phyloP scores from a whole-genome alignment of 2,113 vertebrate genomes.

The Anarrhichthys ocellatus region DNA sequence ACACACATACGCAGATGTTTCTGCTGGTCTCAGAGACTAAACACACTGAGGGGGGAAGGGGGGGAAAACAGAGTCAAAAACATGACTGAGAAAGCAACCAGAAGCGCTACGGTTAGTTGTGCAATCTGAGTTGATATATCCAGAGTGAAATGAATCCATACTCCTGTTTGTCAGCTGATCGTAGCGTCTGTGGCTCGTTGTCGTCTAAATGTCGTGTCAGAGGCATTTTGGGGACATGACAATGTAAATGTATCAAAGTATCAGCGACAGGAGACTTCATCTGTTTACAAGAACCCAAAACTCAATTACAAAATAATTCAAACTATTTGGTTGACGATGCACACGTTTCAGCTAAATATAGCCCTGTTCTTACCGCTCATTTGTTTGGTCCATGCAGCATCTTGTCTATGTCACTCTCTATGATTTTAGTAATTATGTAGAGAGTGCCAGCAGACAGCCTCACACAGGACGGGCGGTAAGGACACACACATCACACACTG shows the following conservation, averaged over 20 bases:
- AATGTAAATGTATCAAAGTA: background rate
- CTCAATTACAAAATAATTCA: background rate
- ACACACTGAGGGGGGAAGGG: constrained; percentile 48
- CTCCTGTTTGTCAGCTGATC: background rate
- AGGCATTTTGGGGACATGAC: background rate
- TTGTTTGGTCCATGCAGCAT: background rate
- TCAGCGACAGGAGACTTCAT: background rate
- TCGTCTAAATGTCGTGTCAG: background rate
- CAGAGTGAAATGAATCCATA: background rate
- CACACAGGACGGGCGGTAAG: too few relatives aligned
- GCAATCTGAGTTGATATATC: background rate
- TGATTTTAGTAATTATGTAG: too few relatives aligned
- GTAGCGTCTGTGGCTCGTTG: background rate
- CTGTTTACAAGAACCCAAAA: background rate
- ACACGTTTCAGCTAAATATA: background rate
- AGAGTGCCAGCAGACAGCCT: too few relatives aligned
- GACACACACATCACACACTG: too few relatives aligned
- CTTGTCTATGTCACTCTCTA: too few relatives aligned
- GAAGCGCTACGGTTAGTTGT: background rate
- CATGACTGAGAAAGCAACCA: constrained; percentile 35
- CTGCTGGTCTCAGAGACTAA: constrained; percentile 64
- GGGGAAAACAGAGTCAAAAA: constrained; percentile 42
- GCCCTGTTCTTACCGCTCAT: background rate
- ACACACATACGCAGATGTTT: constrained; percentile 47
- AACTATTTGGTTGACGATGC: background rate